Percentiles rank a stretch among this genome's conserved stretches.
phyloP scores from a whole-genome alignment of 2,113 vertebrate genomes.

The Donacobius atricapilla region DNA sequence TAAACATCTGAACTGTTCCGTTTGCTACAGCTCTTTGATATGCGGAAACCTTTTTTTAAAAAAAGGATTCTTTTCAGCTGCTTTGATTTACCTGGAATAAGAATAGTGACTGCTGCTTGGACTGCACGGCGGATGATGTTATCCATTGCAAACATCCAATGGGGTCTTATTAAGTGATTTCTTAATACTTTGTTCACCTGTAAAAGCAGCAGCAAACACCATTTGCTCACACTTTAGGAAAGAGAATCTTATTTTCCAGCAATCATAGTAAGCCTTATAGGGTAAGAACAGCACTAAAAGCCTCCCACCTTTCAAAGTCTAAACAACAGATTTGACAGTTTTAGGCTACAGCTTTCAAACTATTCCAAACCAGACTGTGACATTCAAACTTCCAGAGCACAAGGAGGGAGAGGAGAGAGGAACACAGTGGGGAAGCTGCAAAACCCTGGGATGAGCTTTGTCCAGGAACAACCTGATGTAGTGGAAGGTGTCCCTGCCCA shows the following conservation, averaged over 20 bases:
- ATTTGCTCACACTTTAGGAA: background rate
- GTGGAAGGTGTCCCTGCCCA: background rate
- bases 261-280: background rate
- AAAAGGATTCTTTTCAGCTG: background rate
- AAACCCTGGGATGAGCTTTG: background rate
- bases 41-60: background rate
- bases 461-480: background rate
- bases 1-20: background rate
- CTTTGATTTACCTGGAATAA: conserved; percentile 85
- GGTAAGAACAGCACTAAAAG: background rate
- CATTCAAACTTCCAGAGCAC: background rate
- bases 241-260: background rate
- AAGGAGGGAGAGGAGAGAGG: background rate
- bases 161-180: conserved; percentile 90
- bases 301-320: background rate
- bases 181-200: conserved; percentile 94
- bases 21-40: background rate
- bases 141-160: conserved; percentile 98
- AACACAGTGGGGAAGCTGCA: background rate
- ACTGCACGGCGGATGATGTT: conserved; percentile 92
- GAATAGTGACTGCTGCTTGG: conserved; percentile 89
- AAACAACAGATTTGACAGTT: background rate
- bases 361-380: background rate
- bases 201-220: background rate
- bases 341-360: background rate